Evolutionary conservation across 2,113 vertebrate genomes (phyloP).

Genomic region (Carlito syrichta): DNA sequence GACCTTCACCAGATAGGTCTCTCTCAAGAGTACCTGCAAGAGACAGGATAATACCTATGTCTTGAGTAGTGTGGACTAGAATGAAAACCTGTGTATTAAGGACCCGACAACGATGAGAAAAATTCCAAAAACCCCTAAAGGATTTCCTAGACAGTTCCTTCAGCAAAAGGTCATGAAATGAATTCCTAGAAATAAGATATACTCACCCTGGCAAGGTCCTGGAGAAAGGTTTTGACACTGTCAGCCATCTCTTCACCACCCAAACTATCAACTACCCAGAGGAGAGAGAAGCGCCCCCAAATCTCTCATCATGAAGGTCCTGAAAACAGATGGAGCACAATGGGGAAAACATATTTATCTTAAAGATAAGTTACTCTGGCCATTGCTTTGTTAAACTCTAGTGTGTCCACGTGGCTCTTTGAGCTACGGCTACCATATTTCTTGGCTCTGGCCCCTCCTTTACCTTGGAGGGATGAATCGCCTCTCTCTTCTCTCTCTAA

Average conservation of each 20-base stretch:
- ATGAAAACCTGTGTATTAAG: background rate
- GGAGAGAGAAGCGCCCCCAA: slow-evolving; percentile 78
- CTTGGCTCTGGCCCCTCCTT: too few relatives aligned
- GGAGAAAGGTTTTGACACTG: slow-evolving; percentile 96
- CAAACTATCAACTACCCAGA: slow-evolving; percentile 92
- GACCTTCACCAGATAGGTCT: background rate
- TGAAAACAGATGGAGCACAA: slow-evolving; percentile 62
- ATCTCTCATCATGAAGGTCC: slow-evolving; percentile 89
- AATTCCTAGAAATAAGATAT: background rate
- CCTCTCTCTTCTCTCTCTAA: too few relatives aligned
- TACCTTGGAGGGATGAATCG: too few relatives aligned
- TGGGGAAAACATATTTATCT: background rate
- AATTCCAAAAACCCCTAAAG: background rate
- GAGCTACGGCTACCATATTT: too few relatives aligned
- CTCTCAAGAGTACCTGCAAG: background rate
- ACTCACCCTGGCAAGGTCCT: slow-evolving; percentile 94
- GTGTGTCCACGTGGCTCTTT: too few relatives aligned
- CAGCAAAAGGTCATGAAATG: background rate
- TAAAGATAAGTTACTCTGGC: background rate
- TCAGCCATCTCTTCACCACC: slow-evolving; percentile 93
- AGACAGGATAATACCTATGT: background rate
- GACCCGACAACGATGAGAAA: background rate
- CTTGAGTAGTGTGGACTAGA: background rate
- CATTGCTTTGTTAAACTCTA: too few relatives aligned
- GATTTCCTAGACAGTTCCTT: background rate